Evolutionary conservation across 2,888 invertebrate species (phyloP), one percentile per base, ranked within the genome.

Genomic region (Aspidapion aeneum): DNA sequence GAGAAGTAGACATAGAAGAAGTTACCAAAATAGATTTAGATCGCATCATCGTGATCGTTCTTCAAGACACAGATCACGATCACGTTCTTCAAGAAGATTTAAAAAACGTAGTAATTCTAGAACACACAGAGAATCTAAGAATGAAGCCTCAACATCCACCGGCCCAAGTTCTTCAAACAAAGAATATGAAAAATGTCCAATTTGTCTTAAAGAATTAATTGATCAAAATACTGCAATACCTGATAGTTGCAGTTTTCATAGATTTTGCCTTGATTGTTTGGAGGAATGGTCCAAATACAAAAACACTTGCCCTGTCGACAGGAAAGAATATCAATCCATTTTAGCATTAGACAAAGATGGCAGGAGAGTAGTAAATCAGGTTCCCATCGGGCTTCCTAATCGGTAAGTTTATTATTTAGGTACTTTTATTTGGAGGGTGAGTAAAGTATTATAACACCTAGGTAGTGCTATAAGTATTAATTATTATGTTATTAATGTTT

Each of bases 271-370:
- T n/a, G 18, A 21, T 21, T 67, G 67, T 22, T 22, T 67, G 56
- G 58, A 63, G 19, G 64, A 63, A 59, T 67, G 67, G 67, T 61
- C 62, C n/a, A 67, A 67, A 58, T 62, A 52, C 1, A 67, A 52
- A 58, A 60, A 21, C 1, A 65, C 61, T n/a, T 67, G 67, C 52
- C 67, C 67, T 20, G 65, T 67, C 1, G 67, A 67, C 50, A 56
- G 67, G 1, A 63, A 57, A 20, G 61, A 63, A 54, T 67, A 62
- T 55, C 3, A 49, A 12, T 65, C 64, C 1, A 66, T 65, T 52
- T 59, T 65, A 56, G 62, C 61, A n/a, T 58, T 65, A 52, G 61
- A 66, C 58, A 20, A 51, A 0, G 35, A 21, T 17, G 63, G 67
- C 1, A 61, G 65, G 1, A 54, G 57, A 7, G 62, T 67, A 1